Evolutionary conservation across 2,888 invertebrate genomes (phyloP).

Genomic region (Hetaerina titia): DNA sequence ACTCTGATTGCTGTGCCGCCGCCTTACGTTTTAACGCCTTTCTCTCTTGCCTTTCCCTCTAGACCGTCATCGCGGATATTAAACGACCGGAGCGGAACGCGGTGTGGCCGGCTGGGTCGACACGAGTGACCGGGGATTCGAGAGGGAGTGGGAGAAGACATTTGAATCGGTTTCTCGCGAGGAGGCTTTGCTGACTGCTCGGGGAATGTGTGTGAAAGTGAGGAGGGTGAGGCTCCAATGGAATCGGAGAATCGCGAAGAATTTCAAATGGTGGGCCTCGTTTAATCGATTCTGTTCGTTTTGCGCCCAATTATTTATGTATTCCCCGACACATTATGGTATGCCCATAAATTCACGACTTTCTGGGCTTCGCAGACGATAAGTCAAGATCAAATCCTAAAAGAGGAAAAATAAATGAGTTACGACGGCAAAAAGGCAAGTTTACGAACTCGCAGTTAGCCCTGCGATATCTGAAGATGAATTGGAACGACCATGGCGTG

Average conservation of each 20-base stretch:
- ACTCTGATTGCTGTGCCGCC: not conserved
- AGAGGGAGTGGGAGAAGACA: not conserved
- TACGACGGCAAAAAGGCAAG: not conserved
- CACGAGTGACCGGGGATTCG: not conserved
- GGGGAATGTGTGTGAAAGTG: no score
- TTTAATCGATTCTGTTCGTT: not conserved
- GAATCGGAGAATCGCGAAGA: not conserved
- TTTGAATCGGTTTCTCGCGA: not conserved
- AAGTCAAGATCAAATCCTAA: not conserved
- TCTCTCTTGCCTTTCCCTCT: not conserved
- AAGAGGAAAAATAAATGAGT: not conserved
- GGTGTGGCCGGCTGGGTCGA: not conserved
- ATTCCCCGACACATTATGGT: not conserved
- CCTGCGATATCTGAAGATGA: not conserved
- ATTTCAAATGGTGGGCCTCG: not conserved
- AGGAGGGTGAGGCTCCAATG: not conserved
- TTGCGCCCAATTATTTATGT: not conserved
- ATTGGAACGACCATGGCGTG: not conserved
- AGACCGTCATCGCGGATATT: no score
- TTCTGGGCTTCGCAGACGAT: not conserved
- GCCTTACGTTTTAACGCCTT: not conserved
- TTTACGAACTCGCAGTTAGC: not conserved
- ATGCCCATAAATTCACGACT: not conserved
- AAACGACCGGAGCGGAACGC: not conserved
- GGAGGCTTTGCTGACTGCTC: no score